Percentiles rank a stretch among this genome's conserved stretches.
These are phyloP conservation scores for Nephrotoma flavescens DNA, from an alignment of 2,888 invertebrate species.

Conservation along the genomic window DNA sequence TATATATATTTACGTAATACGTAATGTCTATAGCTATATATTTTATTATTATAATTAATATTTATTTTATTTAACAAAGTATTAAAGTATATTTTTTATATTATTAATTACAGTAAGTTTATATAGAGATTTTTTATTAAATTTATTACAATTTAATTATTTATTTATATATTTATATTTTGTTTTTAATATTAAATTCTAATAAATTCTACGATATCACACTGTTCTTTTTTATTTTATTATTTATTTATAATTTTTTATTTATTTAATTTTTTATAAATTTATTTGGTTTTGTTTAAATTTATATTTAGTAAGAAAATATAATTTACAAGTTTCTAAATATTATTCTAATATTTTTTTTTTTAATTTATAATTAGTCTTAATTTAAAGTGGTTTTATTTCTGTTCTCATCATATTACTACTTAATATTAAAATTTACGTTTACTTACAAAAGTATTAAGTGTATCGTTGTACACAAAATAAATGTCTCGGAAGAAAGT, in stretches of 20 bases:
- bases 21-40: background rate
- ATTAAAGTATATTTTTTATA: background rate
- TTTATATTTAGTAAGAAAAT: background rate
- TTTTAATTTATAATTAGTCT: background rate
- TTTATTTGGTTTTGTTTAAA: background rate
- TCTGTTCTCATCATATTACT: background rate
- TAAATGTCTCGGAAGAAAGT: background rate
- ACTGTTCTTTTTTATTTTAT: slow-evolving; percentile 1
- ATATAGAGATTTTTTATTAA: background rate
- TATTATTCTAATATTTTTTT: background rate
- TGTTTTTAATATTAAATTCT: background rate
- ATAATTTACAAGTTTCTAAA: background rate
- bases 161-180: background rate
- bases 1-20: background rate
- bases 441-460: background rate
- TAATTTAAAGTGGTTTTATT: background rate
- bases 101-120: background rate
- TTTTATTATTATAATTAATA: background rate
- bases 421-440: background rate
- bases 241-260: background rate
- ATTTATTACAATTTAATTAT: background rate
- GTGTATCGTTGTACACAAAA: background rate
- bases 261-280: background rate
- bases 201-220: slow-evolving; percentile 3
- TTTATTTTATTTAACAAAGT: background rate